These are phyloP conservation scores for Dasysyrphus tricinctus DNA, from an alignment of 2,888 invertebrate species.

Conservation along the genomic window DNA sequence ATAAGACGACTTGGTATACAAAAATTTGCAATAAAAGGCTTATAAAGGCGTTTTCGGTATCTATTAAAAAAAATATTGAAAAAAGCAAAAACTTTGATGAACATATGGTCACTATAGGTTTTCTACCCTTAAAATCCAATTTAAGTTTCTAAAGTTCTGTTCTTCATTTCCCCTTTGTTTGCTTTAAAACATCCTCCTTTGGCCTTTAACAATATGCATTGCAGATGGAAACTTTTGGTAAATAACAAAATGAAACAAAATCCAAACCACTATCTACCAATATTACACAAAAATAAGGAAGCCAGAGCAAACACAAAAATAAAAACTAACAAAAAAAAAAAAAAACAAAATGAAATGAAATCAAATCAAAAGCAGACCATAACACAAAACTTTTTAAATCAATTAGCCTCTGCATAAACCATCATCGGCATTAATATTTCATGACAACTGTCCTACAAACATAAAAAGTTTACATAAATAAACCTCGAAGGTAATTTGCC, in stretches of 20 bases:
- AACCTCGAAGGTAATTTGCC: constrained; percentile 73
- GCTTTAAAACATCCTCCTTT: neutral
- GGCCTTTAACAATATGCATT: constrained; percentile 19
- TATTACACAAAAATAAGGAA: neutral
- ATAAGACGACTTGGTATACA: too few species aligned
- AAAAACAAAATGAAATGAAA: constrained; percentile 1
- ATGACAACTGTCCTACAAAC: constrained; percentile 71
- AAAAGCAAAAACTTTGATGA: too few species aligned
- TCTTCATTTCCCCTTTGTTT: neutral
- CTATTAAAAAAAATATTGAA: too few species aligned
- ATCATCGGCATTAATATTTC: constrained; percentile 73
- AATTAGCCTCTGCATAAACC: constrained; percentile 74
- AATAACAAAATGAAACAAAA: constrained; percentile 32
- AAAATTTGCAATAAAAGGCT: too few species aligned
- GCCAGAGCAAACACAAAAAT: neutral
- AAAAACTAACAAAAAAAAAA: too few species aligned
- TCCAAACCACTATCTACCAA: neutral
- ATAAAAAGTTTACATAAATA: constrained; percentile 72
- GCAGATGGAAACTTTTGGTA: constrained; percentile 26
- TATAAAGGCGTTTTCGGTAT: too few species aligned
- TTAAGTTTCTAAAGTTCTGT: neutral
- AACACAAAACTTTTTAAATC: constrained; percentile 73
- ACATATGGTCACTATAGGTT: too few species aligned
- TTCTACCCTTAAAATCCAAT: neutral
- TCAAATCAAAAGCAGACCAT: constrained; percentile 61